Conservation (phyloP, 2,797 vertebrate genomes). For the Poecilia wingei region DNA sequence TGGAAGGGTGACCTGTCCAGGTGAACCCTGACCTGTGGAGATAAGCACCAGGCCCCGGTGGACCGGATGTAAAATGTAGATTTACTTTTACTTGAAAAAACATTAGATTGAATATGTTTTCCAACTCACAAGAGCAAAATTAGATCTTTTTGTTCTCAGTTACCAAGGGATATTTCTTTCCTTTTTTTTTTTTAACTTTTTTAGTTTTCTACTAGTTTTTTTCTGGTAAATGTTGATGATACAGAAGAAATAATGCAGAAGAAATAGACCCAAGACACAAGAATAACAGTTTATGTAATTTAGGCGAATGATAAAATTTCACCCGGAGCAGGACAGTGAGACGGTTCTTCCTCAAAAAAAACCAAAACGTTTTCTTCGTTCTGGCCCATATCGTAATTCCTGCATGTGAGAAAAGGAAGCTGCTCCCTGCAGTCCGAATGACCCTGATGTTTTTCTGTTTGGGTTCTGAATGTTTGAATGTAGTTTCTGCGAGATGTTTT, state of each 20-base stretch:
- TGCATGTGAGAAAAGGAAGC: neutral
- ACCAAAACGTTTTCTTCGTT: neutral
- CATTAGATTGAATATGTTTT: neutral
- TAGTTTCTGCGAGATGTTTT: neutral
- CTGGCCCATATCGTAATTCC: neutral
- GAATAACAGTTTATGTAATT: neutral
- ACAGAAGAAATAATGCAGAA: neutral
- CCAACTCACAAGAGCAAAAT: neutral
- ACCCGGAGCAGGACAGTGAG: neutral
- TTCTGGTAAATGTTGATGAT: neutral
- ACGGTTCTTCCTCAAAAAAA: neutral
- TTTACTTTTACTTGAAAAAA: neutral
- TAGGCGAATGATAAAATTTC: neutral
- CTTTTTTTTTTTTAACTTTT: neutral
- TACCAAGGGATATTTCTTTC: neutral
- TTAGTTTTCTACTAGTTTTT: neutral
- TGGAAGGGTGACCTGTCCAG: neutral
- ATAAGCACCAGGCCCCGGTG: neutral
- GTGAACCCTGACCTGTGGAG: neutral
- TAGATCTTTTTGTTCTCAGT: neutral
- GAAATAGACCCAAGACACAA: neutral
- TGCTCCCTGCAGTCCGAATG: neutral
- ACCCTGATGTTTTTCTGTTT: neutral
- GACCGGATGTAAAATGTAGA: neutral
- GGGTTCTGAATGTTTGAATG: neutral